phyloP scores from a whole-genome alignment of 2,888 invertebrate species.

The Caenorhabditis angaria region DNA sequence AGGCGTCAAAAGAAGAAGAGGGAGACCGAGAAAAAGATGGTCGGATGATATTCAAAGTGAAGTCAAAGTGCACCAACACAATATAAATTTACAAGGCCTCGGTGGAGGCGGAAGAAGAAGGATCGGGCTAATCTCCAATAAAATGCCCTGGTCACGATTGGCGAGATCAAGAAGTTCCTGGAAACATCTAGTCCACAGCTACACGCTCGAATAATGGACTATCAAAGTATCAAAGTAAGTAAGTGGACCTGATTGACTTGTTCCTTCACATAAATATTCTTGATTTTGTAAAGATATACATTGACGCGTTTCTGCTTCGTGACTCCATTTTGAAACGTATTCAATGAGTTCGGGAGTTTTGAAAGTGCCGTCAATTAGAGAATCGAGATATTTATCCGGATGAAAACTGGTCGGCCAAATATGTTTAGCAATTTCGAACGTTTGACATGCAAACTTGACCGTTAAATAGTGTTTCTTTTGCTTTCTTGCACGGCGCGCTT shows the following conservation, averaged over 20 bases:
- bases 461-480: too few relatives aligned
- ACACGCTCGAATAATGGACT: too few relatives aligned
- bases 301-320: conserved; percentile 18
- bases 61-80: conserved; percentile 6
- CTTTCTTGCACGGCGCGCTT: too few relatives aligned
- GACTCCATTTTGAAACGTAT: conserved; percentile 26
- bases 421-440: conserved; percentile 23
- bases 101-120: neutral
- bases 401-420: conserved; percentile 34
- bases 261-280: neutral
- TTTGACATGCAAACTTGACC: too few relatives aligned
- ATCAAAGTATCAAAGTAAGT: too few relatives aligned
- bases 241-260: too few relatives aligned
- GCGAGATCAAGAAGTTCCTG: neutral
- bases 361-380: neutral
- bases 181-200: neutral
- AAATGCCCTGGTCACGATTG: conserved; percentile 6
- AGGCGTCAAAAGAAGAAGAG: neutral
- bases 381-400: conserved; percentile 17
- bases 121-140: too few relatives aligned
- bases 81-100: neutral
- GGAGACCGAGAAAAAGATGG: neutral
- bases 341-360: conserved; percentile 1
- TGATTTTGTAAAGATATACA: conserved; percentile 35
- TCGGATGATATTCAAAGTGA: neutral